Evolutionary conservation across 2,113 vertebrate genomes (phyloP), one percentile per base, ranked within the genome.

Genomic region (Megaptera novaeangliae): DNA sequence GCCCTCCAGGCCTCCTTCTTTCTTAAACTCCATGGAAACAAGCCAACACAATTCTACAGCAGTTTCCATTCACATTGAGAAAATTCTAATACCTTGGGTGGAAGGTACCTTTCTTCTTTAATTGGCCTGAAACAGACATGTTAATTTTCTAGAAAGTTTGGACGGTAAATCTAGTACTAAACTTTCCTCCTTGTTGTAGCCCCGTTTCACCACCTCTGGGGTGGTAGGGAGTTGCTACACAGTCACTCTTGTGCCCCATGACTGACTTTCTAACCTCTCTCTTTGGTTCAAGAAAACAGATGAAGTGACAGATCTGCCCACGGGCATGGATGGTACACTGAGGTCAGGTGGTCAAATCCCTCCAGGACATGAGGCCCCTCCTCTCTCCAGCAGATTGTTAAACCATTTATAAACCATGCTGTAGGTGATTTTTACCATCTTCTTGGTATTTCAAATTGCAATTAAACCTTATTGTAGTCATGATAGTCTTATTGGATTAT

Each of bases 1-100:
- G 85, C 63, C 88, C 66, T 95, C 41, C 52, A 96, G 95, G 84
- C 52, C 71, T 83, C n/a, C 66, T 69, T 31, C 63, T 96, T 94
- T 91, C 82, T 87, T 94, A 95, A 95, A 96, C 25, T 91, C 75
- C 91, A 66, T 83, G 82, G 93, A 95, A 95, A 96, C 68, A 87
- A 96, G 96, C 89, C 88, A 95, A 91, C 95, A 90, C 52, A 95
- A 87, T 77, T 89, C 74, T 57, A 39, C 29, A 25, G n/a, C 84
- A 71, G 57, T 93, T 94, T 86, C 72, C 31, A 80, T 86, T 90
- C 44, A 88, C n/a, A 57, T 3, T 59, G 59, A 96, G 66, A 91
- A 89, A 25, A 93, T 85, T 87, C 68, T 61, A 39, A 82, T 52
- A 31, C 64, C 41, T 92, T 95, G n/a, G 6, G 49, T 93, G 29